Evolutionary conservation across 2,797 vertebrate genomes (phyloP).

Genomic region (Trichosurus vulpecula): DNA sequence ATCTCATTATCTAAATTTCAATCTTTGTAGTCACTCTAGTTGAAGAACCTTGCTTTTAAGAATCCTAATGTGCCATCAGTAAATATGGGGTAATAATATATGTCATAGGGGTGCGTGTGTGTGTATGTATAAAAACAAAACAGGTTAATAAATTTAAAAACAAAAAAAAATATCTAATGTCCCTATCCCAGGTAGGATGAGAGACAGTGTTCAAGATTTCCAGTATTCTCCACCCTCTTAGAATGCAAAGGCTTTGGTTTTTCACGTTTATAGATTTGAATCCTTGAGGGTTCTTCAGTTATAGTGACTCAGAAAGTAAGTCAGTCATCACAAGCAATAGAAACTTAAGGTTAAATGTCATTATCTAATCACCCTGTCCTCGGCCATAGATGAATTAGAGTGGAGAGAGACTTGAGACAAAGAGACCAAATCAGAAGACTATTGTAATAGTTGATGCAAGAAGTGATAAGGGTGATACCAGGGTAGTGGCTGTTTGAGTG

Average conservation of each 20-base stretch:
- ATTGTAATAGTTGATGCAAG: neutral
- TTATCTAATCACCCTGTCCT: conserved; percentile 54
- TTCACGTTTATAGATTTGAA: conserved; percentile 18
- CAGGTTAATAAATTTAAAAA: neutral
- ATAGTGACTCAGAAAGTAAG: conserved; percentile 64
- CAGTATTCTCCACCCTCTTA: neutral
- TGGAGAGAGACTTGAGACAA: neutral
- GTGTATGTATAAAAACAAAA: neutral
- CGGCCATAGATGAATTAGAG: conserved; percentile 46
- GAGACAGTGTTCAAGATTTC: neutral
- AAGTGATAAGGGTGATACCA: neutral
- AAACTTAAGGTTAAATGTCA: conserved; percentile 65
- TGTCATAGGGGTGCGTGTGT: neutral
- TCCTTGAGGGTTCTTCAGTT: conserved; percentile 21
- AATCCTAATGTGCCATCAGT: neutral
- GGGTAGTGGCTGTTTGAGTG: neutral
- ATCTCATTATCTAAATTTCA: neutral
- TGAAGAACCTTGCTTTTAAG: conserved; percentile 32
- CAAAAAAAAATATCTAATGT: too few relatives aligned
- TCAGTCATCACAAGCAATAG: conserved; percentile 35
- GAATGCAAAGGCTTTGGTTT: neutral
- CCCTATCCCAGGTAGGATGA: neutral
- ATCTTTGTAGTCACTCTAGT: neutral
- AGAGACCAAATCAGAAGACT: neutral
- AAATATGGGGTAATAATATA: neutral